Evolutionary conservation across 2,888 invertebrate genomes (phyloP).

Genomic region (Incurvaria masculella): DNA sequence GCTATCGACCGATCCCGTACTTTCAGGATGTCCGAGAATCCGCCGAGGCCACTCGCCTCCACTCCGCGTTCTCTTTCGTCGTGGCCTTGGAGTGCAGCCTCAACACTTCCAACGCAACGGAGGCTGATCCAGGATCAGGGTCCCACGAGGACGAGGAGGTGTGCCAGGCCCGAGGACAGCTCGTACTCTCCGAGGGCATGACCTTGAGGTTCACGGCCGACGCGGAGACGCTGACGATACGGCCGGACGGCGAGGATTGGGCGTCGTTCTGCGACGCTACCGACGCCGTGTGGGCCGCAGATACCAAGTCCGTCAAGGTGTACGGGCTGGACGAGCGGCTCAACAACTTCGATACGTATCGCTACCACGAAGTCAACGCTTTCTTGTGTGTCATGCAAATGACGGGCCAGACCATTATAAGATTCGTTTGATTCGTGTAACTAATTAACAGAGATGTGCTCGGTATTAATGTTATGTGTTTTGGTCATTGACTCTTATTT

Average conservation of each 20-base stretch:
- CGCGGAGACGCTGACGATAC: slow-evolving; percentile 23
- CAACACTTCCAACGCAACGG: slow-evolving; percentile 13
- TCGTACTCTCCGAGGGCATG: slow-evolving; percentile 27
- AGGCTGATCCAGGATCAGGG: slow-evolving; percentile 2
- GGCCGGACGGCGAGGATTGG: slow-evolving; percentile 25
- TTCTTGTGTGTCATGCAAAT: slow-evolving; percentile 28
- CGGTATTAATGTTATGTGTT: too few species aligned
- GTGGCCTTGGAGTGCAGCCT: slow-evolving; percentile 34
- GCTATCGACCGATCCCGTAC: too few species aligned
- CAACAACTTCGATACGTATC: slow-evolving; percentile 41
- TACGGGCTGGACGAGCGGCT: slow-evolving; percentile 33
- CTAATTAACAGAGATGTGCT: too few species aligned
- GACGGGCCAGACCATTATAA: too few species aligned
- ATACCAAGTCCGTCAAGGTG: slow-evolving; percentile 27
- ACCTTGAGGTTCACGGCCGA: slow-evolving; percentile 28
- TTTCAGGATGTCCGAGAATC: slow-evolving; percentile 31
- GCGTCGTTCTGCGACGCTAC: slow-evolving; percentile 23
- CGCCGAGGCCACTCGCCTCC: slow-evolving; percentile 30
- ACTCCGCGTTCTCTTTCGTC: slow-evolving; percentile 27
- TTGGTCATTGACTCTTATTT: too few species aligned
- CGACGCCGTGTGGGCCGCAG: slow-evolving; percentile 22
- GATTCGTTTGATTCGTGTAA: too few species aligned
- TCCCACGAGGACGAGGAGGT: slow-evolving; percentile 7
- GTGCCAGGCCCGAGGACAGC: slow-evolving; percentile 28
- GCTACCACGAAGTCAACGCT: slow-evolving; percentile 20